These are phyloP conservation scores for Pleuronectes platessa DNA, from an alignment of 2,113 vertebrate genomes.

Conservation along the genomic window DNA sequence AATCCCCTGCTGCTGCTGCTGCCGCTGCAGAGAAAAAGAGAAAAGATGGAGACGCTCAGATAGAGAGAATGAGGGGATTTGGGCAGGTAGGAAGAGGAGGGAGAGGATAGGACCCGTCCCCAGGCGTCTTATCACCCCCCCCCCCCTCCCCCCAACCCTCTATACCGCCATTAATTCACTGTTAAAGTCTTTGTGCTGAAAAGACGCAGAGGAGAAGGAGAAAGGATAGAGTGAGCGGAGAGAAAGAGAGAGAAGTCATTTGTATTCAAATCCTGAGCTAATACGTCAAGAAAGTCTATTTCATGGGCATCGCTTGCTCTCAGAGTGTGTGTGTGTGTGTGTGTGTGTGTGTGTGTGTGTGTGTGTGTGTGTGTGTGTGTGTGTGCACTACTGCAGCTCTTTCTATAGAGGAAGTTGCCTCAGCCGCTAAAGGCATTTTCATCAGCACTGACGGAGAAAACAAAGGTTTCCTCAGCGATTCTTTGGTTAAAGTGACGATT, in stretches of 20 bases:
- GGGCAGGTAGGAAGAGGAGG: neutral
- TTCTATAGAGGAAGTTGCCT: slow-evolving; percentile 18
- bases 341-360: slow-evolving; percentile 8
- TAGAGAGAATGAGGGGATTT: slow-evolving; percentile 12
- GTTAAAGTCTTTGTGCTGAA: slow-evolving; percentile 30
- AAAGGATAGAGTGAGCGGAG: slow-evolving; percentile 10
- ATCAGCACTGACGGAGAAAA: slow-evolving; percentile 21
- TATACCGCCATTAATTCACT: slow-evolving; percentile 38
- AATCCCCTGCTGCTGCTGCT: slow-evolving; percentile 43
- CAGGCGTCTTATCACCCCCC: no score
- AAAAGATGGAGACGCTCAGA: slow-evolving; percentile 17
- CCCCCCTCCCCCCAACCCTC: neutral
- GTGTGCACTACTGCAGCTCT: slow-evolving; percentile 50
- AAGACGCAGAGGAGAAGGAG: slow-evolving; percentile 32
- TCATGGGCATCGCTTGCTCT: slow-evolving; percentile 48
- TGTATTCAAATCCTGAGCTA: slow-evolving; percentile 75
- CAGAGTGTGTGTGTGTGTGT: slow-evolving; percentile 8
- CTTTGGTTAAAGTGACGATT: neutral
- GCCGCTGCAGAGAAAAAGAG: neutral
- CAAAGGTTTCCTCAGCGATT: slow-evolving; percentile 17
- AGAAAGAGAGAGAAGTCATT: slow-evolving; percentile 49
- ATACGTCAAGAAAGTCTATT: slow-evolving; percentile 72
- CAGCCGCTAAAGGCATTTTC: slow-evolving; percentile 28
- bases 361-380: slow-evolving; percentile 9
- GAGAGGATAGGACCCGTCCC: slow-evolving; percentile 5